Percentiles rank a stretch among this genome's conserved stretches.
Evolutionary conservation across 2,888 invertebrate species (phyloP).

Genomic region (Eupeodes luniger): DNA sequence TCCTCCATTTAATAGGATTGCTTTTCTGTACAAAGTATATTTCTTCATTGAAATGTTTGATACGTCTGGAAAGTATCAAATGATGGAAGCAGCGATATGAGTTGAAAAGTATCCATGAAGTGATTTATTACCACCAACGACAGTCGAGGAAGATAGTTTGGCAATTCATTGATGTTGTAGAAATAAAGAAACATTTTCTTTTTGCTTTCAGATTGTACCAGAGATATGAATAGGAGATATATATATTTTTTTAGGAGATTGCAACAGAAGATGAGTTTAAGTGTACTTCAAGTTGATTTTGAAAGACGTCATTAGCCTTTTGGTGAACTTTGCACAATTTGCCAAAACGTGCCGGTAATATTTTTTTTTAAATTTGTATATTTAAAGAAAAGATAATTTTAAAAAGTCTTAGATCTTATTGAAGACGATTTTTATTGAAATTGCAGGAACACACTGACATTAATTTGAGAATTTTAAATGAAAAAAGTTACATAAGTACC

Average conservation of each 20-base stretch:
- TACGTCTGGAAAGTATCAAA: constrained; percentile 40
- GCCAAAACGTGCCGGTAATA: not conserved
- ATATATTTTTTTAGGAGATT: not conserved
- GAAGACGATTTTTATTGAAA: no score
- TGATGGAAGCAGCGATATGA: constrained; percentile 40
- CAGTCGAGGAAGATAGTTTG: constrained; percentile 11
- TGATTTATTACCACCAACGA: constrained; percentile 63
- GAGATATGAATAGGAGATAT: not conserved
- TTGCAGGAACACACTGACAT: no score
- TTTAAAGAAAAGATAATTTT: not conserved
- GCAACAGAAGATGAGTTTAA: constrained; percentile 1
- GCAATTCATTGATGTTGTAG: constrained; percentile 48
- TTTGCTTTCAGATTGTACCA: not conserved
- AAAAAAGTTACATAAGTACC: no score
- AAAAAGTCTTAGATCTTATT: no score
- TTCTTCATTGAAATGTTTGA: constrained; percentile 40
- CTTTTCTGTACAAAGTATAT: constrained; percentile 12
- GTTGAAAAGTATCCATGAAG: constrained; percentile 55
- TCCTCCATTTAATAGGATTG: constrained; percentile 24
- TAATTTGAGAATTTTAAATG: no score
- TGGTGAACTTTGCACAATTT: not conserved
- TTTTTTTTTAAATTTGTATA: not conserved
- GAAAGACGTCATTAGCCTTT: not conserved
- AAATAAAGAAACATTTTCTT: not conserved
- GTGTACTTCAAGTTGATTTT: not conserved